Evolutionary conservation across 2,113 vertebrate genomes (phyloP).

Genomic region (Pogona vitticeps): DNA sequence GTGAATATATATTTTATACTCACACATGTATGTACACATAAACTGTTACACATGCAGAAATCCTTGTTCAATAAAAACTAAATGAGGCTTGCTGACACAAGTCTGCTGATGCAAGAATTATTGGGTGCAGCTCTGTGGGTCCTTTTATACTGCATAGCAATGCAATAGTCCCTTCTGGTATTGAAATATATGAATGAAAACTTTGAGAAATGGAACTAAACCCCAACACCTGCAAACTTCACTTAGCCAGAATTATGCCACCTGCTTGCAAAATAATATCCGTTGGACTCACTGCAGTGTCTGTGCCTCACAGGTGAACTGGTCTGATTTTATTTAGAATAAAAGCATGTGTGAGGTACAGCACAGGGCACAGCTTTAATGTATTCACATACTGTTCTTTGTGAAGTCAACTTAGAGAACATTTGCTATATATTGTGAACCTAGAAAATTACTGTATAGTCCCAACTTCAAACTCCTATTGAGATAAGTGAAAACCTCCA

Average conservation of each 20-base stretch:
- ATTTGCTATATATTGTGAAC: not conserved
- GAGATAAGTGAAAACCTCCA: not conserved
- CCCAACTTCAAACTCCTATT: not conserved
- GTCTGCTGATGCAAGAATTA: not conserved
- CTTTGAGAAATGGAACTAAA: not conserved
- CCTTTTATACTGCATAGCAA: not conserved
- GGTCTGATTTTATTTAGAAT: not conserved
- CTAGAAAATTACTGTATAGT: not conserved
- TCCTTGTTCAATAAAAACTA: constrained; percentile 17
- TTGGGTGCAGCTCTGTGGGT: not conserved
- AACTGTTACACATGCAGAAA: not conserved
- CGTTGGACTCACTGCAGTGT: not conserved
- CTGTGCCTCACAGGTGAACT: not conserved
- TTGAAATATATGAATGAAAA: constrained; percentile 8
- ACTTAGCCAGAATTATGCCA: not conserved
- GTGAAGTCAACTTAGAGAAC: not conserved
- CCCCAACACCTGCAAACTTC: not conserved
- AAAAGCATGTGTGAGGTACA: not conserved
- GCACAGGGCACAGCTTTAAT: not conserved
- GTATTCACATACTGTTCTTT: not conserved
- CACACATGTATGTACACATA: not conserved
- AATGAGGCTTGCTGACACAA: not conserved
- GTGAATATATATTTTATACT: not conserved
- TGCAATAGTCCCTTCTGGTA: not conserved
- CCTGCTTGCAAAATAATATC: constrained; percentile 29